Base-by-base conservation (phyloP, 2,113 vertebrate species). In the Poeciliopsis prolifica region DNA sequence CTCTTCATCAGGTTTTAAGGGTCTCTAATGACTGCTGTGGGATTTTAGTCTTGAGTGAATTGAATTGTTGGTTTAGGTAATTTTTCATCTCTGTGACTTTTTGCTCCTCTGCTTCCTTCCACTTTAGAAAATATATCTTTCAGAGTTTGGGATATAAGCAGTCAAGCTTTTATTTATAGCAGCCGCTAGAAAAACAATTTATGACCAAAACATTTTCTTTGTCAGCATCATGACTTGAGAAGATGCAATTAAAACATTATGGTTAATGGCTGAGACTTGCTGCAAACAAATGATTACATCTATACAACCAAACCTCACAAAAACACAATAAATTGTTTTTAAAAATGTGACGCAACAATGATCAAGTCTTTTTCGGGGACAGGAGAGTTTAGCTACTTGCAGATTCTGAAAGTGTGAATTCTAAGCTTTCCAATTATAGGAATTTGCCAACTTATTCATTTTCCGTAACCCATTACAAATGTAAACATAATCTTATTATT, bases 21-120 rank as follows among this genome's bases (percentile, higher is more conserved):
- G 80, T 80, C 81, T 88, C 79, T 82, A 79, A 90, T 89, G 91
- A 88, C 72, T 83, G 71, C 77, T 67, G 83, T 88, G 81, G 87
- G 91, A 89, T 88, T 91, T 87, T 85, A 82, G 77, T 90, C 80
- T 88, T 84, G 83, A 91, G 90, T 88, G 86, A 70, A 85, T 90
- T 85, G 86, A 70, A 85, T 89, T 85, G 86, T 81, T 71, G 78
- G 74, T 90, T 80, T 85, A 83, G 89, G 80, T 88, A 77, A 87
- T 92, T 87, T 83, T 78, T 85, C 79, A 70, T 83, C 81, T 70
- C 19, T 75, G 29, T 79, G 86, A 80, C 74, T 81, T 86, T 82
- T 68, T 71, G 61, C 51, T 51, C 61, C 76, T 75, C 62, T 67
- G 74, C 72, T 64, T 67, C 60, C 81, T 79, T 81, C 79, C 74